Evolutionary conservation across 2,797 vertebrate genomes (phyloP), one percentile per base, ranked within the genome.

Genomic region (Liparis tanakae): DNA sequence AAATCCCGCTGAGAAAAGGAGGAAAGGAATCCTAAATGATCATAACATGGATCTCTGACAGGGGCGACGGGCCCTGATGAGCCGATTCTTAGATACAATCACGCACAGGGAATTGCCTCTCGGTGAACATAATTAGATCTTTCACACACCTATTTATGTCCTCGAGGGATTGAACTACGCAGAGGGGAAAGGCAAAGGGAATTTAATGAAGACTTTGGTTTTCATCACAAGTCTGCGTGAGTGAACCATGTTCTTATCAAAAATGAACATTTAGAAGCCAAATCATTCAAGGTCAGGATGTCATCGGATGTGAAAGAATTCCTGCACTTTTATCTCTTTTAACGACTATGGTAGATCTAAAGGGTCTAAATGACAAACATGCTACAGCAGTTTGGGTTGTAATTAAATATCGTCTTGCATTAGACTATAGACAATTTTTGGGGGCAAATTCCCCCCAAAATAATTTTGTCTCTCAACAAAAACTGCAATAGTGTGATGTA

Each of bases 21-120:
- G 7, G 8, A 37, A 8, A 33, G 3, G 39, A 41, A 41, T 41
- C 39, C 39, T 62, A 56, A 78, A 76, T 44, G 58, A 76, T 84
- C 68, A 81, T 74, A 80, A 80, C 78, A 87, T 79, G 80, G 68
- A 64, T 20, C 14, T 46, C 85, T 67, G 82, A 80, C 76, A 44
- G 65, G 34, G 55, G 65, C 44, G 70, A 72, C 73, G 30, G 76
- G 74, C 74, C 65, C 76, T 85, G 87, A 92, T 87, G 84, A 86
- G 83, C 81, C 80, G 86, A 86, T 89, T 85, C 87, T 70, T 81
- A 81, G 85, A 93, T 86, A 92, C 85, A 88, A 93, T 93, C 90
- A 89, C 78, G 73, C 87, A 80, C 90, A 85, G 78, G 85, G 78
- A 93, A 92, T 81, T 90, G 90, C 76, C 79, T 92, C 85, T 76